Evolutionary conservation across 2,888 invertebrate genomes (phyloP).

Genomic region (Drosophila flavopinicola): DNA sequence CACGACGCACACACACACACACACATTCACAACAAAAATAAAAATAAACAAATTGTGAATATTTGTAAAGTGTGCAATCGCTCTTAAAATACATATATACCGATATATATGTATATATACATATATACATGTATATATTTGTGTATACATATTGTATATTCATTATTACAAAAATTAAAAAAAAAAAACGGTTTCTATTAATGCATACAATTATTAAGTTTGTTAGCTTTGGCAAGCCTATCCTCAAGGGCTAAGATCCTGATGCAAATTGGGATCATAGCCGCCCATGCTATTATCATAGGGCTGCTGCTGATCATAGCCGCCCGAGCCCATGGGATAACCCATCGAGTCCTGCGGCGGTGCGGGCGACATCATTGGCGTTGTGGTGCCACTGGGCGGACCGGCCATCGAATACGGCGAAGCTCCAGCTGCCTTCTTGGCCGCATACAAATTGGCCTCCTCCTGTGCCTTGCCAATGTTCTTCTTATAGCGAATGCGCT

Average conservation of each 20-base stretch:
- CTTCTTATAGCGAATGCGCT: constrained; percentile 99
- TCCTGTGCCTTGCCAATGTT: constrained; percentile 99
- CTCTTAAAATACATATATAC: too few relatives aligned
- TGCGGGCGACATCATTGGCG: constrained; percentile 97
- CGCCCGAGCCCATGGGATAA: constrained; percentile 95
- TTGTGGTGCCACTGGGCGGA: constrained; percentile 94
- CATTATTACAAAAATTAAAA: constrained; percentile 38
- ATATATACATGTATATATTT: constrained; percentile 9
- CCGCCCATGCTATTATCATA: constrained; percentile 96
- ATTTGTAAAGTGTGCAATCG: too few relatives aligned
- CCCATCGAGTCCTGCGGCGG: constrained; percentile 96
- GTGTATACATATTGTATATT: constrained; percentile 4
- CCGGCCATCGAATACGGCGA: constrained; percentile 95
- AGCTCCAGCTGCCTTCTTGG: constrained; percentile 97
- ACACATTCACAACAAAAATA: too few relatives aligned
- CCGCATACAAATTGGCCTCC: constrained; percentile 99
- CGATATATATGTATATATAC: too few relatives aligned
- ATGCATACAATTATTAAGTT: constrained; percentile 28
- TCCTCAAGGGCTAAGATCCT: constrained; percentile 90
- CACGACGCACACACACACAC: constrained; percentile 4
- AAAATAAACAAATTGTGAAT: too few relatives aligned
- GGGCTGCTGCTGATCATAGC: constrained; percentile 94
- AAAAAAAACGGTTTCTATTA: constrained; percentile 26
- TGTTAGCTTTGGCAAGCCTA: constrained; percentile 61
- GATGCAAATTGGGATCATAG: constrained; percentile 94